Evolutionary conservation across 2,888 invertebrate genomes (phyloP).

Genomic region (Agrochola lota): DNA sequence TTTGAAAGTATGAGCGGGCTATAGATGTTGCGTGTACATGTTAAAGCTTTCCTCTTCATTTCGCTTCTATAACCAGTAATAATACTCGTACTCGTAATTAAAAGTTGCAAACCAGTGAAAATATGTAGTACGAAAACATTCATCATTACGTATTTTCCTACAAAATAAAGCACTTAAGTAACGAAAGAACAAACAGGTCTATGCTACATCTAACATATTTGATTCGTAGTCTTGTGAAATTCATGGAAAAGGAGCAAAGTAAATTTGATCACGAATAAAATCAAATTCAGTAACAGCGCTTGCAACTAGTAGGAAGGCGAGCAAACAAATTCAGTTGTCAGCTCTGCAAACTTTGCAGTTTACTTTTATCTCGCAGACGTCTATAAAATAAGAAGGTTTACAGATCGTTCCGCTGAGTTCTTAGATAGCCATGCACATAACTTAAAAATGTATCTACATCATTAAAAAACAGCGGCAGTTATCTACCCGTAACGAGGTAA

Average conservation of each 20-base stretch:
- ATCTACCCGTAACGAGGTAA: constrained; percentile 7
- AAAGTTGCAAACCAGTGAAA: background rate
- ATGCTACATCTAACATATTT: background rate
- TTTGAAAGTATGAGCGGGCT: constrained; percentile 36
- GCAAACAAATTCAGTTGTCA: constrained; percentile 36
- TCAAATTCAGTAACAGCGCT: constrained; percentile 15
- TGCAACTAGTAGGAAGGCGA: constrained; percentile 23
- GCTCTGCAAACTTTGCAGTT: constrained; percentile 27
- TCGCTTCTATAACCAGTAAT: background rate
- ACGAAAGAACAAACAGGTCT: background rate
- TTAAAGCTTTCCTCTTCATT: constrained; percentile 16
- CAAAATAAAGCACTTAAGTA: background rate
- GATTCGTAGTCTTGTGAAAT: background rate
- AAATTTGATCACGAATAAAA: constrained; percentile 7
- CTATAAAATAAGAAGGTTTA: constrained; percentile 27
- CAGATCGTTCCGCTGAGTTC: constrained; percentile 2
- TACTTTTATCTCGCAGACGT: constrained; percentile 36
- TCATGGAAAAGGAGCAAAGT: background rate
- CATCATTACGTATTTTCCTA: background rate
- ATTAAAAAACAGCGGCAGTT: constrained; percentile 7
- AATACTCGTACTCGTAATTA: no score
- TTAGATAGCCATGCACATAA: constrained; percentile 2
- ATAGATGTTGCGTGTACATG: background rate
- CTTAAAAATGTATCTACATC: constrained; percentile 14
- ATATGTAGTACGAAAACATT: background rate